These are phyloP conservation scores for Caenorhabditis sp. DNA, from an alignment of 2,888 invertebrate species.

Conservation along the genomic window DNA sequence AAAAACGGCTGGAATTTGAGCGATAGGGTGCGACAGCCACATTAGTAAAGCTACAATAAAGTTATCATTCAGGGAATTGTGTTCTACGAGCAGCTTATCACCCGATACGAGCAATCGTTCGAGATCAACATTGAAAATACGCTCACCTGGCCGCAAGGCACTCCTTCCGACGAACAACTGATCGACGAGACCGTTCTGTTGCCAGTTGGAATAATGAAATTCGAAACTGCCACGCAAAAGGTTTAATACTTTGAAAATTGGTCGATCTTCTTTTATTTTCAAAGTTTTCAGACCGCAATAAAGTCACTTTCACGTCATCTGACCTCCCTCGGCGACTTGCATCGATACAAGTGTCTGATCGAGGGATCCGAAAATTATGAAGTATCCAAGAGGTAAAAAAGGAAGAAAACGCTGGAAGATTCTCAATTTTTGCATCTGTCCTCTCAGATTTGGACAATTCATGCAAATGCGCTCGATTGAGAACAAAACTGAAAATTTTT, in stretches of 20 bases:
- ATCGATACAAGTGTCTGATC: constrained; percentile 89
- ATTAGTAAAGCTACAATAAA: too few relatives aligned
- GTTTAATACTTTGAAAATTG: neutral
- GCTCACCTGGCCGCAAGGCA: constrained; percentile 26
- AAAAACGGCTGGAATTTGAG: too few relatives aligned
- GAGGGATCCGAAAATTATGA: constrained; percentile 86
- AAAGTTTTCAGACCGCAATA: constrained; percentile 52
- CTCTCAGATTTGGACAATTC: too few relatives aligned
- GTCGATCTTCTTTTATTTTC: neutral
- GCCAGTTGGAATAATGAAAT: constrained; percentile 30
- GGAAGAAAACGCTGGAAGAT: too few relatives aligned
- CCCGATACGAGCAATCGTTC: constrained; percentile 85
- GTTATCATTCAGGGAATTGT: constrained; percentile 63
- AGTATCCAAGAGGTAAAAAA: constrained; percentile 56
- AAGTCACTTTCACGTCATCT: constrained; percentile 89
- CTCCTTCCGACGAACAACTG: constrained; percentile 14
- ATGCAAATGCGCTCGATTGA: too few relatives aligned
- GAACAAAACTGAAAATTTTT: too few relatives aligned
- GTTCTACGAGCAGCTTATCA: constrained; percentile 87
- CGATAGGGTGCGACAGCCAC: too few relatives aligned
- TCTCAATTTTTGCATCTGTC: neutral
- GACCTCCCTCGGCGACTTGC: constrained; percentile 92
- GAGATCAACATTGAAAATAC: constrained; percentile 83
- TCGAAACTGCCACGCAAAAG: neutral
- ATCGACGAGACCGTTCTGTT: neutral